phyloP scores from a whole-genome alignment of 2,797 vertebrate genomes.

The Leptoclinus maculatus region DNA sequence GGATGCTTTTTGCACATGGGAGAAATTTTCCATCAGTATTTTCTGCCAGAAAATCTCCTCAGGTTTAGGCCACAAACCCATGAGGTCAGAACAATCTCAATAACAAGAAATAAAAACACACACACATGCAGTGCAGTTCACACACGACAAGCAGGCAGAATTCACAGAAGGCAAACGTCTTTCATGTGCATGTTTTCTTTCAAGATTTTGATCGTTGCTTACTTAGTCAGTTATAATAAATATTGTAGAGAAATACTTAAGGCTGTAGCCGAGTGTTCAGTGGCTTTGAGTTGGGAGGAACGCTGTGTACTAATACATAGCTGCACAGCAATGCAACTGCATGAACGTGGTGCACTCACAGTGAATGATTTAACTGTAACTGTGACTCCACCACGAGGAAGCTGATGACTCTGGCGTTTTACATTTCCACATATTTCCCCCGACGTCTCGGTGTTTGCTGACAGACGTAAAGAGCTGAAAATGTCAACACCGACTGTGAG shows the following conservation, averaged over 20 bases:
- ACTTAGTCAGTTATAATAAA: background rate
- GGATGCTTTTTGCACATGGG: too few relatives aligned
- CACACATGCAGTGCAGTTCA: too few relatives aligned
- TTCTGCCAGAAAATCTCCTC: too few relatives aligned
- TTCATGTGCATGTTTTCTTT: background rate
- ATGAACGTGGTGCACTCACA: constrained; percentile 18
- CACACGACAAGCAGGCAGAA: too few relatives aligned
- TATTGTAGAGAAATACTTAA: background rate
- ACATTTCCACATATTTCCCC: constrained; percentile 52
- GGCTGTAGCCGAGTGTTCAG: background rate
- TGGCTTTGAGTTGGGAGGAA: background rate
- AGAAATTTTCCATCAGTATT: too few relatives aligned
- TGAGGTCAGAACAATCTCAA: too few relatives aligned
- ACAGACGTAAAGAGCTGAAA: constrained; percentile 37
- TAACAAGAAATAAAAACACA: too few relatives aligned
- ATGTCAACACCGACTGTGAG: constrained; percentile 25
- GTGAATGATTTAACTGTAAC: constrained; percentile 46
- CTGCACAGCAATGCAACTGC: background rate
- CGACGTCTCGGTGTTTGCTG: constrained; percentile 51
- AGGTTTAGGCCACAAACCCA: too few relatives aligned
- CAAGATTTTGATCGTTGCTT: background rate
- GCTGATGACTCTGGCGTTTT: constrained; percentile 48
- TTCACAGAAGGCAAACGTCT: too few relatives aligned
- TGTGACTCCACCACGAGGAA: constrained; percentile 43
- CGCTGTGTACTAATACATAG: background rate